A percentile compares a stretch with the other conserved stretches of the same genome.
phyloP scores from a whole-genome alignment of 1,140 invertebrate species.

The Littorina saxatilis region DNA sequence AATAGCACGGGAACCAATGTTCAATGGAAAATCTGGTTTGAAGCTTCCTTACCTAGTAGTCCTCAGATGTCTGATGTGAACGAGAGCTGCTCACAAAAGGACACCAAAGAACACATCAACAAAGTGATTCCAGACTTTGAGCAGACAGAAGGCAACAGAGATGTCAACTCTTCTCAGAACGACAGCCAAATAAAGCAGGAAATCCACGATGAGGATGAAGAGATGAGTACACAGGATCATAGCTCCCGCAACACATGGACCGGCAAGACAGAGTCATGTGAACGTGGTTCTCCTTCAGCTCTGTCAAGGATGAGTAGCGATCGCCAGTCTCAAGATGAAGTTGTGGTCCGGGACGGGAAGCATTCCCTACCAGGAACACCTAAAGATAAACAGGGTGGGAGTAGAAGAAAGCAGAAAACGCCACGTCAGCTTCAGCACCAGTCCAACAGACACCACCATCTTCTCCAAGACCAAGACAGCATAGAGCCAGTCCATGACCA shows the following conservation, averaged over 20 bases:
- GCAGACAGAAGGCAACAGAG: too few species aligned
- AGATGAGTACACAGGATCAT: neutral
- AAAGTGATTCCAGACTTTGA: neutral
- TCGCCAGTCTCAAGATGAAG: too few species aligned
- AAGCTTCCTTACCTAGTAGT: neutral
- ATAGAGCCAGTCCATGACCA: neutral
- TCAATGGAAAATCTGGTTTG: neutral
- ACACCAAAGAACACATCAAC: neutral
- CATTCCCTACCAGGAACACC: too few species aligned
- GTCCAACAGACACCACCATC: neutral
- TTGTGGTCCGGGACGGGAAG: too few species aligned
- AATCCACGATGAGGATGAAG: neutral
- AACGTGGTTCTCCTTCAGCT: too few species aligned
- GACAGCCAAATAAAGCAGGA: neutral
- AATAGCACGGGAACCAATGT: too few species aligned
- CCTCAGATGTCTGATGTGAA: neutral
- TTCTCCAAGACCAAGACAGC: neutral
- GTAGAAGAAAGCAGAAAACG: constrained; percentile 15
- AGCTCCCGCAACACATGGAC: neutral
- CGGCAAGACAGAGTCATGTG: neutral
- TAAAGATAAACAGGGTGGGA: neutral
- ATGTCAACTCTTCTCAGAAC: too few species aligned
- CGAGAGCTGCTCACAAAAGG: neutral
- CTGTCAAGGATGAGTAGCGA: too few species aligned
- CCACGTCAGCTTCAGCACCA: neutral